Conservation (phyloP, 2,888 invertebrate species). For the Ochlodes sylvanus region DNA sequence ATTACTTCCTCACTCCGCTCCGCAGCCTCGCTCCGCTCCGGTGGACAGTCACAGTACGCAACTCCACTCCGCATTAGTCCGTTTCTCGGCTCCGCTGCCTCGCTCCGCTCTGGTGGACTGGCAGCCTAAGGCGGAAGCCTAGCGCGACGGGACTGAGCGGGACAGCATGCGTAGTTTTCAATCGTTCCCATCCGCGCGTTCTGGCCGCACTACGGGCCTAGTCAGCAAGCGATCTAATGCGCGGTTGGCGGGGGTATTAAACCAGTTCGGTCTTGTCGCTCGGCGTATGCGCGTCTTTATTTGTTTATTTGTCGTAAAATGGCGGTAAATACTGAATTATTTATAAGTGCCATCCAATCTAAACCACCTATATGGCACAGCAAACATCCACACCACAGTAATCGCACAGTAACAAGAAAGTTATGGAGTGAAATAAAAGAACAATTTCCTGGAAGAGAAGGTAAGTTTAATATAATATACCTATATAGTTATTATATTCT, state of each 20-base stretch:
- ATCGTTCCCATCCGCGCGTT: slow-evolving; percentile 23
- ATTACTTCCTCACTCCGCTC: slow-evolving; percentile 9
- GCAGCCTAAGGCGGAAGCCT: too few species aligned
- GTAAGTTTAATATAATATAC: slow-evolving; percentile 35
- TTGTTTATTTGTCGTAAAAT: slow-evolving; percentile 7
- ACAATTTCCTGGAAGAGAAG: slow-evolving; percentile 27
- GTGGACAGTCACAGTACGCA: too few species aligned
- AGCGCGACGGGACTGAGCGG: slow-evolving; percentile 35
- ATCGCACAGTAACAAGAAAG: slow-evolving; percentile 40
- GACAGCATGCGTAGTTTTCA: slow-evolving; percentile 38
- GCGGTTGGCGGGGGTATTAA: slow-evolving; percentile 37
- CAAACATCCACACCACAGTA: slow-evolving; percentile 12
- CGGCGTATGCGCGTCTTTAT: slow-evolving; percentile 34
- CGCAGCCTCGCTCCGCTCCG: too few species aligned
- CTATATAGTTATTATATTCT: neutral
- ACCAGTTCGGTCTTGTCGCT: too few species aligned
- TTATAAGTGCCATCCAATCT: slow-evolving; percentile 40
- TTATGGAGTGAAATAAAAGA: slow-evolving; percentile 45
- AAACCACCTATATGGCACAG: slow-evolving; percentile 40
- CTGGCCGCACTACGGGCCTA: slow-evolving; percentile 35
- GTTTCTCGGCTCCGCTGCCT: too few species aligned
- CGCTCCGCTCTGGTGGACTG: too few species aligned
- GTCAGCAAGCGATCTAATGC: slow-evolving; percentile 31
- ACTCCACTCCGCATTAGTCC: too few species aligned
- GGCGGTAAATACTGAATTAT: slow-evolving; percentile 39